A percentile compares a stretch with the other conserved stretches of the same genome.
Conservation (phyloP, 2,113 vertebrate genomes). For the Eurystomus gularis region DNA sequence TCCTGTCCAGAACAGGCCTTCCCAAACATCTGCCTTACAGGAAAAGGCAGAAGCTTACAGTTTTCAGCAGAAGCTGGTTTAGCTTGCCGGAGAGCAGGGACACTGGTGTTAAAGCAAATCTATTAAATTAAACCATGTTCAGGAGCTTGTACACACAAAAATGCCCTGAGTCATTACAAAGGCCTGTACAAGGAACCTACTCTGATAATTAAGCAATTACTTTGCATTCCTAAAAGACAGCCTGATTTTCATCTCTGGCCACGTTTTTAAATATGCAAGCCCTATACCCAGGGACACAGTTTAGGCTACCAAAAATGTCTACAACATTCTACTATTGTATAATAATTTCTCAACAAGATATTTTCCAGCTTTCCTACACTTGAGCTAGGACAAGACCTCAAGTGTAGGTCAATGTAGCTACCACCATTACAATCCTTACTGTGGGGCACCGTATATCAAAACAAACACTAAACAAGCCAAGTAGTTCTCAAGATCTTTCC, state of each 20-base stretch:
- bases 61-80: background rate
- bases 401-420: background rate
- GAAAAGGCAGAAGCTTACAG: background rate
- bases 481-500: background rate
- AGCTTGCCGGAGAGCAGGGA: background rate
- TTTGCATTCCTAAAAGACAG: background rate
- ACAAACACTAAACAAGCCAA: background rate
- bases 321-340: background rate
- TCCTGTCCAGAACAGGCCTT: background rate
- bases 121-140: background rate
- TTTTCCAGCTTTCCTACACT: background rate
- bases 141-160: background rate
- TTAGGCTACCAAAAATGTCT: background rate
- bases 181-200: background rate
- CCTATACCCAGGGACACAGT: rapidly evolving
- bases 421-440: background rate
- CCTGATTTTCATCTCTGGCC: background rate
- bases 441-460: background rate
- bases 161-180: background rate
- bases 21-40: background rate
- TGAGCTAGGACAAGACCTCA: background rate
- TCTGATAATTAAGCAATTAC: background rate
- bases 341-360: background rate
- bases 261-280: background rate
- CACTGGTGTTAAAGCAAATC: background rate